These are phyloP conservation scores for Hybos culiciformis DNA, from an alignment of 2,888 invertebrate genomes.

Conservation along the genomic window DNA sequence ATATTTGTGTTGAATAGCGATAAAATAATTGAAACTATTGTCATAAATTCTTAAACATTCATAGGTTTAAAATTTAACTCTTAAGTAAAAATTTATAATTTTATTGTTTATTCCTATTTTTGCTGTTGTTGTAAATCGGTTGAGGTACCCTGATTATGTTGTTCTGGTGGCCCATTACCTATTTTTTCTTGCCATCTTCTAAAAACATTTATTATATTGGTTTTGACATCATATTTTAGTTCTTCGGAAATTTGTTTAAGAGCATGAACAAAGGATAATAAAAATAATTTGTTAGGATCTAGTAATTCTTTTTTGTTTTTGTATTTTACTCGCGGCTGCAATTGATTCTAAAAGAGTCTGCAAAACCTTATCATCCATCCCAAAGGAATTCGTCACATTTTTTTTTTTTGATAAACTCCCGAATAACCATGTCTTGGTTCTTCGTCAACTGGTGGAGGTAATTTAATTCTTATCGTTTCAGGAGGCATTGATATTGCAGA, in stretches of 20 bases:
- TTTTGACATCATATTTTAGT: conserved; percentile 30
- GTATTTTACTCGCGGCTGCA: not conserved
- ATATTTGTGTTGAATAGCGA: too few relatives aligned
- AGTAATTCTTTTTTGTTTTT: conserved; percentile 14
- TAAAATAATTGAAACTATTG: too few relatives aligned
- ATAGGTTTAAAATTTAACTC: too few relatives aligned
- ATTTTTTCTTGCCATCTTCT: conserved; percentile 30
- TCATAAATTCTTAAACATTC: too few relatives aligned
- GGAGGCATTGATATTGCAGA: not conserved
- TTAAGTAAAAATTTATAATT: too few relatives aligned
- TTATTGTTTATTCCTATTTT: too few relatives aligned
- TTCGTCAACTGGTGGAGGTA: not conserved
- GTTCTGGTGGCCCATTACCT: not conserved
- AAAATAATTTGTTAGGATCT: conserved; percentile 30
- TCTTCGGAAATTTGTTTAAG: conserved; percentile 32
- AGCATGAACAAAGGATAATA: conserved; percentile 30
- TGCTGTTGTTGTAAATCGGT: too few relatives aligned
- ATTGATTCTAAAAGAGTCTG: conserved; percentile 1
- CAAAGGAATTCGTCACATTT: not conserved
- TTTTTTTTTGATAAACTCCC: not conserved
- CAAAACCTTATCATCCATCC: conserved; percentile 1
- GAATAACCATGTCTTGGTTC: not conserved
- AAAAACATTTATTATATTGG: conserved; percentile 30
- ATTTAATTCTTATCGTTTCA: not conserved
- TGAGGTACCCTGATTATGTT: not conserved